Base-by-base conservation (phyloP, 2,888 invertebrate species). In the Monoplex corrugatus region DNA sequence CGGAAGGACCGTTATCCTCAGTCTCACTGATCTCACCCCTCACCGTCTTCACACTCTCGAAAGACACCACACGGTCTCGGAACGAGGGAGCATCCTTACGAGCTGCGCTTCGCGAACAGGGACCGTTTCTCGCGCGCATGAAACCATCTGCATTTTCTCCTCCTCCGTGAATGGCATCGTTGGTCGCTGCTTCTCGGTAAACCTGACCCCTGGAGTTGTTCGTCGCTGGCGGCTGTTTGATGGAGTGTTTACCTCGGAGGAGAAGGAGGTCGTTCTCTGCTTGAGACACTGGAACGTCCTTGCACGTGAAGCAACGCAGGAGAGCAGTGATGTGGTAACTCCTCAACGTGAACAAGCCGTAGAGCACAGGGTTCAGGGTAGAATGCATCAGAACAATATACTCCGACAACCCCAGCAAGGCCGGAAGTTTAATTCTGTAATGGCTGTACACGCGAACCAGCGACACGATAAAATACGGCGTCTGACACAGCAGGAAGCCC, bases 301-400 rank as follows among this genome's bases (percentile, higher is more conserved):
- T 75, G 63, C 91, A 90, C 3, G 50, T 50, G 38, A 91, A n/a
- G 68, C 84, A 88, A 43, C 86, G 44, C 28, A 88, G 2, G 19
- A 90, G 38, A 13, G 87, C 85, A n/a, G 86, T 90, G n/a, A 92
- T 50, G 68, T 92, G 92, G 40, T 91, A 86, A n/a, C 89, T 75
- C 38, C 92, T 43, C 28, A 92, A 68, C 35, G 92, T 96, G 93
- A 96, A 96, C 89, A 95, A 94, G 57, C 96, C 96, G 92, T 96
- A 96, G 43, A 96, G 94, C 68, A 96, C 93, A 3, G 96, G 96
- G 93, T 96, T 96, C 72, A 96, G 92, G 28, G 96, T 96, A 87
- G 96, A 96, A 91, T 95, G 95, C 45, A 94, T 92, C 93, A 95
- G 93, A 38, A 94, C 94, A 89, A 96, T 93, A 63, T 94, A 93